phyloP scores from a whole-genome alignment of 2,888 invertebrate species.

The Orchestes rusci region DNA sequence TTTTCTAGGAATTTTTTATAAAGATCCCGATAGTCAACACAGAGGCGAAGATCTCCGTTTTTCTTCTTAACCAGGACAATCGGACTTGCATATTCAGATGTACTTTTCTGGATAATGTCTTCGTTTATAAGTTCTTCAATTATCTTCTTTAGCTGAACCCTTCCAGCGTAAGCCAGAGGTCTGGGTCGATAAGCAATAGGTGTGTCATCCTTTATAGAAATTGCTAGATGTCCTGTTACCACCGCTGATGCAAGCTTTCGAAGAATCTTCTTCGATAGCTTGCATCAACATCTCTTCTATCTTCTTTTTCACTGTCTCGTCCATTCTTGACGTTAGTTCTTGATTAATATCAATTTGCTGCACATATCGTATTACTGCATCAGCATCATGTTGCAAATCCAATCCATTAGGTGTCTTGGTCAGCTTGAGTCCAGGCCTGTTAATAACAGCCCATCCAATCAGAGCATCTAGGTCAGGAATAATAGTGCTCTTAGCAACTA shows the following conservation, averaged over 20 bases:
- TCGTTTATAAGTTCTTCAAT: constrained; percentile 6
- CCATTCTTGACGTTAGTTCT: constrained; percentile 8
- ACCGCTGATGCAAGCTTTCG: constrained; percentile 9
- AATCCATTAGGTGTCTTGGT: constrained; percentile 1
- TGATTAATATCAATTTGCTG: constrained; percentile 3
- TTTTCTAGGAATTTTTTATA: constrained; percentile 6
- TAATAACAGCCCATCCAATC: constrained; percentile 26
- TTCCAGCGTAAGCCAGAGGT: constrained; percentile 9
- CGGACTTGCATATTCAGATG: constrained; percentile 11
- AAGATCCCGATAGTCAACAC: constrained; percentile 9
- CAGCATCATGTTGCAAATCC: constrained; percentile 7
- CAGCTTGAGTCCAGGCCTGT: constrained; percentile 5
- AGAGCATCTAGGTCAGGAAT: constrained; percentile 17
- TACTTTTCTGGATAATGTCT: constrained; percentile 10
- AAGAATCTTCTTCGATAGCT: constrained; percentile 9
- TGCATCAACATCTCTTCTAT: constrained; percentile 6
- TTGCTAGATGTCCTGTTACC: constrained; percentile 6
- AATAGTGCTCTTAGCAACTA: constrained; percentile 16
- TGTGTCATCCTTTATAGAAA: constrained; percentile 3
- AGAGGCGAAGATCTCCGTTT: constrained; percentile 7
- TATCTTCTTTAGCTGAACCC: constrained; percentile 12
- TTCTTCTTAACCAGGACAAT: constrained; percentile 12
- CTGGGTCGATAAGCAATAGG: constrained; percentile 10
- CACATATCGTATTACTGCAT: constrained; percentile 2
- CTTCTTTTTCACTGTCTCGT: constrained; percentile 7